These are phyloP conservation scores for Botia kubotai DNA, from an alignment of 2,797 vertebrate genomes.

Conservation along the genomic window DNA sequence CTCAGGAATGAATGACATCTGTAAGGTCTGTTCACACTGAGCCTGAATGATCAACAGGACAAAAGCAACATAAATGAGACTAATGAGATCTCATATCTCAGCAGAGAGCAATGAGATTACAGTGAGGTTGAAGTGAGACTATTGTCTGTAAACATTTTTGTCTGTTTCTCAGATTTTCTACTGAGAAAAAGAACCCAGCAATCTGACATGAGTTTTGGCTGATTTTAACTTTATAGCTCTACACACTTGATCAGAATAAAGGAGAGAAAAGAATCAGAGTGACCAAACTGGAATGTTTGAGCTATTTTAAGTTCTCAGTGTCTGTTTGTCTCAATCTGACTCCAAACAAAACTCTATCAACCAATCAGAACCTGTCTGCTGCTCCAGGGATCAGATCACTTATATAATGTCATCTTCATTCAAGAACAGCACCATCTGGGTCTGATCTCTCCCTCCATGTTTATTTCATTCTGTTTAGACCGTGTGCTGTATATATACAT, in stretches of 20 bases:
- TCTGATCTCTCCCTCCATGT: conserved; percentile 54
- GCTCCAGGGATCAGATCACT: conserved; percentile 74
- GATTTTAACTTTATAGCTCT: too few species aligned
- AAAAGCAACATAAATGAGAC: background rate
- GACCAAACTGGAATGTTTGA: conserved; percentile 79
- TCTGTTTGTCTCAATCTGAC: conserved; percentile 76
- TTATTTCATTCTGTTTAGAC: conserved; percentile 38
- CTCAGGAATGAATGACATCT: conserved; percentile 42
- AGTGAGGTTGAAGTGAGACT: background rate
- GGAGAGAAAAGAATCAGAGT: conserved; percentile 72
- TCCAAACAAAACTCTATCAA: conserved; percentile 79
- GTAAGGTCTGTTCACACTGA: conserved; percentile 22
- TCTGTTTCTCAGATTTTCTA: too few species aligned
- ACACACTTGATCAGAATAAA: conserved; percentile 67
- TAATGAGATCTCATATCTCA: background rate
- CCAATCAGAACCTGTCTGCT: conserved; percentile 71
- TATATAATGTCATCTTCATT: conserved; percentile 72
- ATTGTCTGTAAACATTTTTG: too few species aligned
- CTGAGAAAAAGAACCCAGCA: too few species aligned
- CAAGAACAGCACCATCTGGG: conserved; percentile 68
- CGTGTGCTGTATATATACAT: conserved; percentile 27
- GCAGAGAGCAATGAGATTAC: background rate
- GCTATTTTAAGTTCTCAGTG: conserved; percentile 75
- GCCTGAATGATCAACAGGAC: background rate
- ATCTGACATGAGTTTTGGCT: too few species aligned